phyloP scores from a whole-genome alignment of 1,140 invertebrate species.

The Zaprionus tsacasi region DNA sequence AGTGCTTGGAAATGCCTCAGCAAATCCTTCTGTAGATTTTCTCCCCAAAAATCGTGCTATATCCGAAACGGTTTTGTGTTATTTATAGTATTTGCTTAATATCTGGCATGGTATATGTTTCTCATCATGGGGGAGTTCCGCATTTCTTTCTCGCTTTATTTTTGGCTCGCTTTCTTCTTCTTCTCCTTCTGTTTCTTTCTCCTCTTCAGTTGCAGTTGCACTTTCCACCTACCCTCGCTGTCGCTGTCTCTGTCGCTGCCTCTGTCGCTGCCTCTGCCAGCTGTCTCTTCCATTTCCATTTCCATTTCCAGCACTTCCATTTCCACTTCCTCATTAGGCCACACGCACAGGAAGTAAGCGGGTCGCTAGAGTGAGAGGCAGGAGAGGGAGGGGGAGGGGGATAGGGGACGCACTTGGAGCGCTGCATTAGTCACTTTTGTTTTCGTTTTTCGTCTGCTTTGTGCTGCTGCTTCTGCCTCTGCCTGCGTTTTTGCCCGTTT shows the following conservation, averaged over 20 bases:
- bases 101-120: neutral
- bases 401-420: conserved; percentile 49
- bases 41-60: neutral
- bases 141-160: conserved; percentile 13
- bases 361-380: conserved; percentile 22
- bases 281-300: conserved; percentile 47
- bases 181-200: neutral
- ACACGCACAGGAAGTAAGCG: conserved; percentile 77
- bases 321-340: conserved; percentile 75
- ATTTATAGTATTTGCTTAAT: neutral
- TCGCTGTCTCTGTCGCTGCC: neutral
- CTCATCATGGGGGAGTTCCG: conserved; percentile 1
- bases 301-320: conserved; percentile 48
- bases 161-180: conserved; percentile 10
- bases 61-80: conserved; percentile 1
- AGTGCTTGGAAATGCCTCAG: no score
- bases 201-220: conserved; percentile 29
- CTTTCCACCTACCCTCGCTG: conserved; percentile 11
- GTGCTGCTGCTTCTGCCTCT: neutral
- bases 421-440: conserved; percentile 78
- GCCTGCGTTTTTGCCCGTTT: conserved; percentile 5
- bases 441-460: conserved; percentile 57
- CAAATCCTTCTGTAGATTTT: neutral
- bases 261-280: conserved; percentile 8
- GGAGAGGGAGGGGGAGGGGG: conserved; percentile 28